Base-by-base conservation (phyloP, 2,888 invertebrate genomes). In the Nasonia oneida region DNA sequence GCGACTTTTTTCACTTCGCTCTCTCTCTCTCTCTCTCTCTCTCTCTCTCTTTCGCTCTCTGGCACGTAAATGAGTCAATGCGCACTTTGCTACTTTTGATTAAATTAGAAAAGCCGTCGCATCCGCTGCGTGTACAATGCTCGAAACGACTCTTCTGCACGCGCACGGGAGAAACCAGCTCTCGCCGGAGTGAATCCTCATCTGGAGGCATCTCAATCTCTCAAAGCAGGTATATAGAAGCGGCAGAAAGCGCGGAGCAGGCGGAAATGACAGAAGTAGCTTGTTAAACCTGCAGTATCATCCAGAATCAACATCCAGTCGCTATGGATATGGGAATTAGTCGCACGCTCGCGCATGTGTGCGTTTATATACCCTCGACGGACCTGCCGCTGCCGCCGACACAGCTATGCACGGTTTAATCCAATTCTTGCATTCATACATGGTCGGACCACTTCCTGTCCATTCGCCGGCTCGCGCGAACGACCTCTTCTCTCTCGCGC, bases 341-440 rank as follows among this genome's bases (percentile, higher is more conserved):
- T 57, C 37, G 61, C 53, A 15, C 39, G 23, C 18, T 23, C n/a
- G 57, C 57, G 57, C 8, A 23, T 61, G 10, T n/a, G 23, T 61
- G 57, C 39, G 29, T 42, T 64, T 64, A 67, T 70, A 15, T 23
- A 23, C 29, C 15, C 47, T 14, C 23, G 23, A n/a, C 61, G 70
- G 47, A 83, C 82, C 77, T 84, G 84, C 73, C 57, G 67, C 53
- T 73, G 37, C 75, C 29, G 29, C 29, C 29, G 29, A 29, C 29
- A 29, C 29, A 47, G 73, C 53, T 67, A n/a, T 71, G 76, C 77
- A 29, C 64, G 87, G 88, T 89, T 90, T 89, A 90, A 92, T 91
- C 91, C 90, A 91, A 91, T 91, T 91, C 89, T 88, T 89, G 90
- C 89, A 91, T 91, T 91, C 90, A 91, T 86, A 86, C 61, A 53